phyloP scores from a whole-genome alignment of 2,113 vertebrate genomes.

The Microcebus lehilahytsara region DNA sequence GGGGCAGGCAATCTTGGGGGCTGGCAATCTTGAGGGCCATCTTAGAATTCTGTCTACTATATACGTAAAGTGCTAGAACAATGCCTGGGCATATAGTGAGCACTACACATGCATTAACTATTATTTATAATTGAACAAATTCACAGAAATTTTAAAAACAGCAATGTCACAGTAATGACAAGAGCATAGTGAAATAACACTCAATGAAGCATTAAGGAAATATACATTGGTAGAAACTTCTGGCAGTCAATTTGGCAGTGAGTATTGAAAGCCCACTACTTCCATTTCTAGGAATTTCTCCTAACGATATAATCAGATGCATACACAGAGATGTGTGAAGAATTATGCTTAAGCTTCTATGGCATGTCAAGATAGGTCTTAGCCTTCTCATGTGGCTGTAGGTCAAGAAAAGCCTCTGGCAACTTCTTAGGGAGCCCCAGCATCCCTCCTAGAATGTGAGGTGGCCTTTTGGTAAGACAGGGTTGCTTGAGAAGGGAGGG shows the following conservation, averaged over 20 bases:
- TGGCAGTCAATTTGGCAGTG: background rate
- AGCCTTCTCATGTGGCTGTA: background rate
- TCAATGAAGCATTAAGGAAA: background rate
- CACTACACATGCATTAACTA: background rate
- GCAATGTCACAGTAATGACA: background rate
- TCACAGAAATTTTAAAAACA: background rate
- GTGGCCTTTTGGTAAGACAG: slow-evolving; percentile 18
- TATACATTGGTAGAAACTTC: background rate
- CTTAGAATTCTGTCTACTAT: background rate
- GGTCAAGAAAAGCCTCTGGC: slow-evolving; percentile 2
- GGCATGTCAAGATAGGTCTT: background rate
- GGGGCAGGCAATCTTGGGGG: background rate
- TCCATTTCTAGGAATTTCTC: background rate
- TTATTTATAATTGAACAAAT: background rate
- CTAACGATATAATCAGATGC: background rate
- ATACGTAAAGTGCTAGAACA: background rate
- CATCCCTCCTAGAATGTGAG: background rate
- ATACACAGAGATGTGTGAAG: background rate
- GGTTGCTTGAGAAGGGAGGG: slow-evolving; percentile 9
- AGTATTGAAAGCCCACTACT: background rate
- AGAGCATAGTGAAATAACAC: background rate
- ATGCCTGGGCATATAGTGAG: background rate
- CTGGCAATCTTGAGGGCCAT: background rate
- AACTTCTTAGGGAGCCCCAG: background rate
- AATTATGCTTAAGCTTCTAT: background rate